Evolutionary conservation across 1,140 invertebrate species (phyloP).

Genomic region (Carcinoscorpius rotundicauda): DNA sequence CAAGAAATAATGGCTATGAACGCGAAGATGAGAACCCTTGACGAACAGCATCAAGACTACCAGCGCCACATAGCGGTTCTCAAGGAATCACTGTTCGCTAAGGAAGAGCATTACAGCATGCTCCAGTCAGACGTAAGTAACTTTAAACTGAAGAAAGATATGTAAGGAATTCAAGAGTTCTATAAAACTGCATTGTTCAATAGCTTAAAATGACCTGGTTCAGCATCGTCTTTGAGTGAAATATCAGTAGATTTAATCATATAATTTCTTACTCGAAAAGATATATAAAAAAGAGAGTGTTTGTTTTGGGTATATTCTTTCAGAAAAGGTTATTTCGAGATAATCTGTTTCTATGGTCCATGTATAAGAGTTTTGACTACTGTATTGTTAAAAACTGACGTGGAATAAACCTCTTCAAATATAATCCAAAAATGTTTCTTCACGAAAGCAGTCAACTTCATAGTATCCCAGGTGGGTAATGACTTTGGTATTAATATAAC

Average conservation of each 20-base stretch:
- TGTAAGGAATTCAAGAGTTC: neutral
- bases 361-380: too few species aligned
- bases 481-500: too few species aligned
- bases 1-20: slow-evolving; percentile 90
- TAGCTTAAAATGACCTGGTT: neutral
- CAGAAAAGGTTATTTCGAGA: too few species aligned
- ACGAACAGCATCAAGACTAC: slow-evolving; percentile 91
- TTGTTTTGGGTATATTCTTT: neutral
- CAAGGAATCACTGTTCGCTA: slow-evolving; percentile 93
- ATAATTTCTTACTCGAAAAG: neutral
- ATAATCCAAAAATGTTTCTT: too few species aligned
- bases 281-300: neutral
- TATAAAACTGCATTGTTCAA: too few species aligned
- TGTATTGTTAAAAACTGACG: too few species aligned
- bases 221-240: neutral
- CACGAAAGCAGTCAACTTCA: too few species aligned
- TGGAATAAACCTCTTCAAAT: too few species aligned
- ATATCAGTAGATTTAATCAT: neutral
- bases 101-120: slow-evolving; percentile 98
- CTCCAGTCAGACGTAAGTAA: slow-evolving; percentile 84
- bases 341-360: too few species aligned
- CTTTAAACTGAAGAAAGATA: neutral
- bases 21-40: slow-evolving; percentile 93
- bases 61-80: slow-evolving; percentile 92
- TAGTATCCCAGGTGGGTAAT: too few species aligned